Evolutionary conservation across 2,888 invertebrate genomes (phyloP), one percentile per base, ranked within the genome.

Genomic region (Hemistola chrysoprasaria): DNA sequence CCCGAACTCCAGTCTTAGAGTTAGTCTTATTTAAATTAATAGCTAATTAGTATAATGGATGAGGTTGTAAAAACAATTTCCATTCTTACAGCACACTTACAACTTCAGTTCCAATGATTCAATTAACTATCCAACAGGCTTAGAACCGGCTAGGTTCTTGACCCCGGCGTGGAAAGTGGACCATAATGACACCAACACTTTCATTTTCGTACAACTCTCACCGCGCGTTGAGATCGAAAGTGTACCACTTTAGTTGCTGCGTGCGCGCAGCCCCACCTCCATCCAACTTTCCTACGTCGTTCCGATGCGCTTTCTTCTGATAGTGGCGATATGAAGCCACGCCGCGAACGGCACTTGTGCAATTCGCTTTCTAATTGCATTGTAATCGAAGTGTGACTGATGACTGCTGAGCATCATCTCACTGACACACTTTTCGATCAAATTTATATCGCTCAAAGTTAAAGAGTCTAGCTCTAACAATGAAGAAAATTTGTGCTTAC

Each of bases 161-260:
- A 84, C 84, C 88, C 71, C 73, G 58, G 50, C 71, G 71, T 82
- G 82, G 86, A 87, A 87, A 88, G 87, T 87, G 77, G 79, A 85
- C 76, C 84, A 84, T 83, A 80, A 85, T 86, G 79, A 82, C 89
- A 82, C 63, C 64, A 90, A 81, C 78, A 91, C 90, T 88, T 91
- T 91, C 91, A 87, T 91, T 90, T 90, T 90, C 90, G 83, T 86
- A 86, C 89, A 90, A 90, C 90, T 90, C 87, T 87, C 84, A 85
- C 85, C 73, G 79, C 78, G 73, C 74, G 78, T 78, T 58, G 81
- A 86, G 82, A 89, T 84, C 78, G 88, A 87, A 85, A 86, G 87
- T 88, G 87, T 86, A 81, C 85, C 73, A 88, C 88, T 84, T 86
- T 72, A 59, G 73, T 69, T 59, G 68, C 74, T 83, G 87, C 85